A percentile compares a stretch with the other conserved stretches of the same genome.
These are phyloP conservation scores for Tenualosa ilisha DNA, from an alignment of 2,797 vertebrate species.

Conservation along the genomic window DNA sequence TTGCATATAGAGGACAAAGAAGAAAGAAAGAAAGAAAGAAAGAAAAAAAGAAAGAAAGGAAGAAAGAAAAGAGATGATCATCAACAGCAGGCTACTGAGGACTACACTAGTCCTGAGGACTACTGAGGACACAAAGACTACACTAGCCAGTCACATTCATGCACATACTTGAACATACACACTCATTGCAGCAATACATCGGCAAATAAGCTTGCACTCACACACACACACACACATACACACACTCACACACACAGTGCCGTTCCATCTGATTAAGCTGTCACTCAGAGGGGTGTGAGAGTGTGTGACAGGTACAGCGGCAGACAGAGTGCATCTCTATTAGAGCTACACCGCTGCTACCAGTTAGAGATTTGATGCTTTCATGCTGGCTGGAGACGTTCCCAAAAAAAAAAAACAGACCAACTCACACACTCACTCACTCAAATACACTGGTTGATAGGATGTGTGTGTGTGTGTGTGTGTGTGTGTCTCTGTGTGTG, in stretches of 20 bases:
- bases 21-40: constrained; percentile 29
- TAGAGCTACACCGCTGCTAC: neutral
- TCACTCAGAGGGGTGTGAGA: constrained; percentile 12
- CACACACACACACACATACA: neutral
- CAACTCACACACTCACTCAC: neutral
- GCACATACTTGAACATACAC: neutral
- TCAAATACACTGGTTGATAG: neutral
- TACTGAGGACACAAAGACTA: no score
- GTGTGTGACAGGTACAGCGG: constrained; percentile 22
- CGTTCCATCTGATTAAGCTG: constrained; percentile 25
- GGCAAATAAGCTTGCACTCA: neutral
- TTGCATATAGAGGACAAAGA: neutral
- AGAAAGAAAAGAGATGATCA: constrained; percentile 1
- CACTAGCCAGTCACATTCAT: neutral
- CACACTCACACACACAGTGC: constrained; percentile 39
- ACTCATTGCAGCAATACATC: neutral
- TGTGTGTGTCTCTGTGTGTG: no score
- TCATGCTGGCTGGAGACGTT: constrained; percentile 1
- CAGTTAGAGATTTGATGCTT: constrained; percentile 18
- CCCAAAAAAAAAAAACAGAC: neutral
- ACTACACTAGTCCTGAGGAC: no score
- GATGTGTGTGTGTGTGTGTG: neutral
- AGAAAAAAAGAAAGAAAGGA: constrained; percentile 26
- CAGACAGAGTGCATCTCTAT: constrained; percentile 22
- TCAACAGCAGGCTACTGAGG: neutral